These are phyloP conservation scores for Cryptocephalus primarius DNA, from an alignment of 2,888 invertebrate genomes.

Conservation along the genomic window DNA sequence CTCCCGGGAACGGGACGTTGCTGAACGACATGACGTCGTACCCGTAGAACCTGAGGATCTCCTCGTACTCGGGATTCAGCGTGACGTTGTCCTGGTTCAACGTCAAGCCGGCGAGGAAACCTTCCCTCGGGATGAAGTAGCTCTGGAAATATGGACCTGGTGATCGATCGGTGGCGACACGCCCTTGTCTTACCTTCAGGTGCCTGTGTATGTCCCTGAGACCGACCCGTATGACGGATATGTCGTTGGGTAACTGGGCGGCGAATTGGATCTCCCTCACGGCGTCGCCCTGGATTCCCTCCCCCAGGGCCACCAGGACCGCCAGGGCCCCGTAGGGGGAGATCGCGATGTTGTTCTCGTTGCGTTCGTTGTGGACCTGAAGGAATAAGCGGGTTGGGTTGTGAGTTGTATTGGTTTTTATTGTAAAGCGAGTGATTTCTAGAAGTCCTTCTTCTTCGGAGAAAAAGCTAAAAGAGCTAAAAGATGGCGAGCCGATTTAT, in stretches of 20 bases:
- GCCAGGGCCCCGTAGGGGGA: conserved; percentile 76
- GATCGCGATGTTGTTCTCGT: conserved; percentile 71
- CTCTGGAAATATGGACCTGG: conserved; percentile 45
- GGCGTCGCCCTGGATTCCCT: conserved; percentile 65
- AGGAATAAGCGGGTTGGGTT: conserved; percentile 6
- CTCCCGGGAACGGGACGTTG: conserved; percentile 26
- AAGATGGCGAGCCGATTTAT: too few relatives aligned
- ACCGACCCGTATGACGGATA: conserved; percentile 63
- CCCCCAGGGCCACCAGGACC: conserved; percentile 66
- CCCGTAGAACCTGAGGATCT: conserved; percentile 66
- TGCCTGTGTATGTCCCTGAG: conserved; percentile 74
- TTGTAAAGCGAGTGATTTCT: too few relatives aligned
- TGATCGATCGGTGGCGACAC: too few relatives aligned
- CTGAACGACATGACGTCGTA: conserved; percentile 55
- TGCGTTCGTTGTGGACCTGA: conserved; percentile 58
- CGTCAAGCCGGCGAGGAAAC: conserved; percentile 70
- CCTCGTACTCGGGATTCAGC: conserved; percentile 62
- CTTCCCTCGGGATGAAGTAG: conserved; percentile 72
- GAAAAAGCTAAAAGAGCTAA: too few relatives aligned
- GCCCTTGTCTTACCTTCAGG: conserved; percentile 48
- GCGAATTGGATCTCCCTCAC: conserved; percentile 60
- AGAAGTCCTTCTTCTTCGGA: too few relatives aligned
- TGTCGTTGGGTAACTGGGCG: conserved; percentile 60
- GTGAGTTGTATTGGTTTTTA: too few relatives aligned
- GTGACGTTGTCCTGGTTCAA: conserved; percentile 69